Base-by-base conservation (phyloP, 2,113 vertebrate genomes). In the Sinocyclocheilus maitianheensis region DNA sequence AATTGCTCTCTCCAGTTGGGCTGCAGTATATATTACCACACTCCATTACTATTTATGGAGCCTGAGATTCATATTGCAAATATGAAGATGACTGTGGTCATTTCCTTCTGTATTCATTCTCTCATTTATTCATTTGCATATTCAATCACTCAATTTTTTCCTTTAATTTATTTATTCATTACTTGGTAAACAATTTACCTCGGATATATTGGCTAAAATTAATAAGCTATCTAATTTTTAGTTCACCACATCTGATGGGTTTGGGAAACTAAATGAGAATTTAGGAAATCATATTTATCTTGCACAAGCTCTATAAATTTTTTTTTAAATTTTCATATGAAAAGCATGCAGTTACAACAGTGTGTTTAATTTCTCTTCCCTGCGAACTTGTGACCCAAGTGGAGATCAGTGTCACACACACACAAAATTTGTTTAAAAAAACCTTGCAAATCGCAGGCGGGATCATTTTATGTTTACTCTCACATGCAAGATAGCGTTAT, bases 11-110 rank as follows among this genome's bases (percentile, higher is more conserved):
- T 86, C 85, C 87, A 84, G 83, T 86, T 62, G 76, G 77, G 62
- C 48, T 71, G 84, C 78, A 76, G 43, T 85, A 78, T 87, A 87
- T 76, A 86, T 87, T 89, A 63, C 82, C 78, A 76, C 85, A 82
- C 26, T 83, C 77, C 88, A 78, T 85, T 82, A 89, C 78, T 85
- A 62, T 89, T 85, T 83, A 87, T 85, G 71, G 37, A 63, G 88
- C 83, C 84, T 72, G 78, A 63, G 51, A 85, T 72, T 82, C 78
- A 78, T 67, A 63, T 69, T 74, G 88, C 63, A 71, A 86, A 83
- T 83, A 77, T 77, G 80, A 86, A 76, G 22, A 84, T 34, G 43
- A 79, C 81, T 58, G 67, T 84, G 82, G 85, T 53, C 83, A 81
- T 69, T 53, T n/a, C 63, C 71, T 58, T 20, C 24, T n/a, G 51